phyloP scores from a whole-genome alignment of 2,888 invertebrate species.

The Chymomyza procnemis region DNA sequence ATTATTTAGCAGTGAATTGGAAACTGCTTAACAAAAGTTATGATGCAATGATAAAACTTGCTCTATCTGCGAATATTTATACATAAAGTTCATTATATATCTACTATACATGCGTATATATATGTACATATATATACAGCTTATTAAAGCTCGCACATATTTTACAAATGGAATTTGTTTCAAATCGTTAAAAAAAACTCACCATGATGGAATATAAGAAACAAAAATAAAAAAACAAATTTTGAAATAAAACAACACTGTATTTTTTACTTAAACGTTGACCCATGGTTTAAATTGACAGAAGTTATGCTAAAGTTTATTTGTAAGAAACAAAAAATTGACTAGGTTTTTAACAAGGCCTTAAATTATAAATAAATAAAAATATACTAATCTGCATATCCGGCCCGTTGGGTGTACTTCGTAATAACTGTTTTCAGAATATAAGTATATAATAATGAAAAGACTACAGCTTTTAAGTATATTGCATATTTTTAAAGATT shows the following conservation, averaged over 20 bases:
- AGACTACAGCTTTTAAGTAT: too few relatives aligned
- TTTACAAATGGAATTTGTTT: conserved; percentile 50
- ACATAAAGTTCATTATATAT: conserved; percentile 18
- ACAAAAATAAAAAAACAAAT: conserved; percentile 26
- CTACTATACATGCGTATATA: conserved; percentile 27
- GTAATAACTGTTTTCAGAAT: too few relatives aligned
- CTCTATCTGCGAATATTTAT: conserved; percentile 37
- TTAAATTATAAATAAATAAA: too few relatives aligned
- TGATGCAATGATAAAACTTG: conserved; percentile 49
- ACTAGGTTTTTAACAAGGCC: too few relatives aligned
- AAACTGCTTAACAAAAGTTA: conserved; percentile 35
- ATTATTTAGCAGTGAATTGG: conserved; percentile 54
- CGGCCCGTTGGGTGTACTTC: too few relatives aligned
- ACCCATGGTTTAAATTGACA: too few relatives aligned
- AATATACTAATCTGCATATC: too few relatives aligned
- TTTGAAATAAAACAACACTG: conserved; percentile 9
- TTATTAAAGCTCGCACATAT: conserved; percentile 38
- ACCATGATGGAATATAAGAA: conserved; percentile 45
- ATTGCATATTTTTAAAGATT: too few relatives aligned
- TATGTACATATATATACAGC: conserved; percentile 25
- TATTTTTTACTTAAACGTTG: not conserved
- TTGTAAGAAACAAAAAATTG: too few relatives aligned
- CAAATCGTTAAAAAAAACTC: conserved; percentile 22
- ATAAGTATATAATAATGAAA: too few relatives aligned
- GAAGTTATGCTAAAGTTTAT: too few relatives aligned